A percentile compares a stretch with the other conserved stretches of the same genome.
These are phyloP conservation scores for Hemicordylus capensis DNA, from an alignment of 2,113 vertebrate genomes.

Conservation along the genomic window DNA sequence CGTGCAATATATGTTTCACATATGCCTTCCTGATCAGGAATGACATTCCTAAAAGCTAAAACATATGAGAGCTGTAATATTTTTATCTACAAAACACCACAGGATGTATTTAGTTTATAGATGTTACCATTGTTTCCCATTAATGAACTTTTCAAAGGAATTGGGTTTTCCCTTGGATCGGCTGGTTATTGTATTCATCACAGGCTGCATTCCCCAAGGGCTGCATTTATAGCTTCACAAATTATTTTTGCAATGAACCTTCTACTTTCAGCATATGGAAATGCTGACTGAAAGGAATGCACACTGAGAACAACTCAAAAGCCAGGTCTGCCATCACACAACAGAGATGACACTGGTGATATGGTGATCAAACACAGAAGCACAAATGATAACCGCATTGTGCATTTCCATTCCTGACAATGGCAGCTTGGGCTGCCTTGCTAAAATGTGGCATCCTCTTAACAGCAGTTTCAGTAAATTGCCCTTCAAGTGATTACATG, in stretches of 20 bases:
- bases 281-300: slow-evolving; percentile 5
- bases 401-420: not conserved
- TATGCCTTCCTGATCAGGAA: not conserved
- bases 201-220: not conserved
- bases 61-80: not conserved
- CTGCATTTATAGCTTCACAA: not conserved
- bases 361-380: not conserved
- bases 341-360: not conserved
- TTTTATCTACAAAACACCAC: slow-evolving; percentile 6
- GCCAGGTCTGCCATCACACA: not conserved
- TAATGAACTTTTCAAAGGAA: slow-evolving; percentile 18
- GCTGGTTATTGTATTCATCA: slow-evolving; percentile 23
- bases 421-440: not conserved
- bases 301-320: not conserved
- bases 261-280: slow-evolving; percentile 2
- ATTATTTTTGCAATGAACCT: not conserved
- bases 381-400: not conserved
- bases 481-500: slow-evolving; percentile 1
- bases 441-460: slow-evolving; percentile 1
- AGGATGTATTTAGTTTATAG: not conserved
- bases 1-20: not conserved
- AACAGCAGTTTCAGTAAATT: slow-evolving; percentile 4
- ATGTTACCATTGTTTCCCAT: not conserved
- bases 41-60: not conserved
- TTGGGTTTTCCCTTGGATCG: not conserved